Percentiles rank a stretch among this genome's conserved stretches.
These are phyloP conservation scores for Neomicropteryx cornuta DNA, from an alignment of 1,140 invertebrate species.

Conservation along the genomic window DNA sequence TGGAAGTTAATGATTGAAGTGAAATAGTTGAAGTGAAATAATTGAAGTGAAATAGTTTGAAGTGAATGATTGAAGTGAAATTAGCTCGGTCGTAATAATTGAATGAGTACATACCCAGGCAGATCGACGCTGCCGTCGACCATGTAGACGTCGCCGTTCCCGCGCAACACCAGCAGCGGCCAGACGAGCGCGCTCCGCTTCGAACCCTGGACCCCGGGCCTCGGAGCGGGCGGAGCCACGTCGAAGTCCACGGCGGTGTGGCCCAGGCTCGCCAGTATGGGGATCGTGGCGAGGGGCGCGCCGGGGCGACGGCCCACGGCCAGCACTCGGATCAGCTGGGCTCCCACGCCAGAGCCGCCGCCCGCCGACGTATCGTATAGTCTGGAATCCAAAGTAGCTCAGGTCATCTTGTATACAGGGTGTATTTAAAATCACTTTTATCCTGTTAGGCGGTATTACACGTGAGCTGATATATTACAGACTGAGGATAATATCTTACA, in stretches of 20 bases:
- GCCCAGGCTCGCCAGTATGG: constrained; percentile 55
- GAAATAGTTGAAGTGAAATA: too few relatives aligned
- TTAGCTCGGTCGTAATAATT: neutral
- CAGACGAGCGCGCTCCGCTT: constrained; percentile 38
- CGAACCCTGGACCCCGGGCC: neutral
- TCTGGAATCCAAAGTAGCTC: constrained; percentile 22
- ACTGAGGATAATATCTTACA: too few relatives aligned
- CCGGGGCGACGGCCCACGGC: constrained; percentile 44
- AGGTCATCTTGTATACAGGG: too few relatives aligned
- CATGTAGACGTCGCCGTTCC: constrained; percentile 69
- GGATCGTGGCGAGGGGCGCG: constrained; percentile 33
- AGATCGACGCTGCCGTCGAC: constrained; percentile 37
- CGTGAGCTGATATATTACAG: too few relatives aligned
- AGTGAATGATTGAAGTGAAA: too few relatives aligned
- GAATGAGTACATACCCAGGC: neutral
- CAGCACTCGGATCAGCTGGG: constrained; percentile 42
- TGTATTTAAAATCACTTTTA: too few relatives aligned
- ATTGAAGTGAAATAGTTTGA: too few relatives aligned
- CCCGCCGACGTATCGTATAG: constrained; percentile 36
- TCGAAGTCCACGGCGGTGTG: constrained; percentile 79
- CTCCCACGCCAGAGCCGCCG: too few relatives aligned
- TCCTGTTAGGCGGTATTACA: too few relatives aligned
- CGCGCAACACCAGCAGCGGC: constrained; percentile 68
- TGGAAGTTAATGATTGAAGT: too few relatives aligned
- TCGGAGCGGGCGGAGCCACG: constrained; percentile 43